phyloP scores from a whole-genome alignment of 1,140 invertebrate species.

The Homalodisca vitripennis region DNA sequence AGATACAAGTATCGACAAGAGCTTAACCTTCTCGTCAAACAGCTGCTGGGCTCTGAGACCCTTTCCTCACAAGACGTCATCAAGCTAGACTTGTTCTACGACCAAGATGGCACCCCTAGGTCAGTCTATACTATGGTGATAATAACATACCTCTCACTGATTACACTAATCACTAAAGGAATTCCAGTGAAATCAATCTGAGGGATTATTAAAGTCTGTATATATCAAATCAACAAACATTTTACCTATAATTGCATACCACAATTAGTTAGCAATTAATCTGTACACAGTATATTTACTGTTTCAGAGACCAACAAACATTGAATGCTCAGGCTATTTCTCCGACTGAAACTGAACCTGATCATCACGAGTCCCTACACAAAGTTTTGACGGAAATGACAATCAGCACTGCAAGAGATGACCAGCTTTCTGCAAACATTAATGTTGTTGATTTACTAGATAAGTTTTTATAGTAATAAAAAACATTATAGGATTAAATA shows the following conservation, averaged over 20 bases:
- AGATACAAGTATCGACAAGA: slow-evolving; percentile 35
- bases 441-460: slow-evolving; percentile 10
- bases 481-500: neutral
- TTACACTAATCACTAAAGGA: no score
- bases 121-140: no score
- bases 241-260: no score
- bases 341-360: slow-evolving; percentile 6
- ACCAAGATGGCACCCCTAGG: slow-evolving; percentile 1
- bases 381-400: slow-evolving; percentile 25
- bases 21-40: slow-evolving; percentile 40
- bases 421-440: neutral
- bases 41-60: slow-evolving; percentile 35
- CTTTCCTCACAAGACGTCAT: slow-evolving; percentile 10
- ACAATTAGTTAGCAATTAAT: no score
- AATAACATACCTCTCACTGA: no score
- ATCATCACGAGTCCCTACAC: slow-evolving; percentile 1
- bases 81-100: slow-evolving; percentile 26
- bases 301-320: neutral
- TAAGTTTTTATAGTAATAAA: slow-evolving; percentile 5
- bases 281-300: no score
- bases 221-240: no score
- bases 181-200: no score
- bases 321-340: no score
- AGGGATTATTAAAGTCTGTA: no score
- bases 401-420: neutral